phyloP scores from a whole-genome alignment of 1,140 invertebrate species.

The Oryctes rhinoceros region DNA sequence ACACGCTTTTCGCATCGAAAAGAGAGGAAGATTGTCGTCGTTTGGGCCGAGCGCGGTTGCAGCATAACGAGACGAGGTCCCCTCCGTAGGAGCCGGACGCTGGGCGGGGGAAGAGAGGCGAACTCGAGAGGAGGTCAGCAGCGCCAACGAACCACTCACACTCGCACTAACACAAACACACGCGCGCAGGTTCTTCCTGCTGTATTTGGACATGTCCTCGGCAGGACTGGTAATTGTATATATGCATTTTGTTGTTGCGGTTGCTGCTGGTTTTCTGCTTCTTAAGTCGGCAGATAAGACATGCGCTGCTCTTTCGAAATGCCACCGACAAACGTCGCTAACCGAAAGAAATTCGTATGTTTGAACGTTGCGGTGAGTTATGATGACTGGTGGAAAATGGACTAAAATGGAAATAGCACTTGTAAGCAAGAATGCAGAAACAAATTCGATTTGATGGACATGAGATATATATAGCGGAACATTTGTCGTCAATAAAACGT shows the following conservation, averaged over 20 bases:
- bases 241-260: not conserved
- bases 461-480: too few species aligned
- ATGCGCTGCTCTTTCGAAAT: slow-evolving; percentile 23
- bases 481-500: too few species aligned
- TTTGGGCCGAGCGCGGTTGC: not conserved
- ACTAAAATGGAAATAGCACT: not conserved
- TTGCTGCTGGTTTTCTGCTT: not conserved
- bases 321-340: slow-evolving; percentile 25
- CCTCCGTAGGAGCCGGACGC: not conserved
- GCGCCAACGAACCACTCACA: slow-evolving; percentile 18
- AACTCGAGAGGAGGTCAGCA: slow-evolving; percentile 19
- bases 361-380: not conserved
- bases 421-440: not conserved
- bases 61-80: not conserved
- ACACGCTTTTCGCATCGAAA: slow-evolving; percentile 4
- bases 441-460: too few species aligned
- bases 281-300: slow-evolving; percentile 30
- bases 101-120: not conserved
- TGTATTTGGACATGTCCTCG: slow-evolving; percentile 36
- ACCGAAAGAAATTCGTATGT: slow-evolving; percentile 23
- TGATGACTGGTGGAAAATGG: not conserved
- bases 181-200: not conserved
- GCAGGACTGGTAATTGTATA: slow-evolving; percentile 32
- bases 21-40: not conserved
- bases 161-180: not conserved